phyloP scores from a whole-genome alignment of 2,797 vertebrate genomes.

The Coregonus ussuriensis region DNA sequence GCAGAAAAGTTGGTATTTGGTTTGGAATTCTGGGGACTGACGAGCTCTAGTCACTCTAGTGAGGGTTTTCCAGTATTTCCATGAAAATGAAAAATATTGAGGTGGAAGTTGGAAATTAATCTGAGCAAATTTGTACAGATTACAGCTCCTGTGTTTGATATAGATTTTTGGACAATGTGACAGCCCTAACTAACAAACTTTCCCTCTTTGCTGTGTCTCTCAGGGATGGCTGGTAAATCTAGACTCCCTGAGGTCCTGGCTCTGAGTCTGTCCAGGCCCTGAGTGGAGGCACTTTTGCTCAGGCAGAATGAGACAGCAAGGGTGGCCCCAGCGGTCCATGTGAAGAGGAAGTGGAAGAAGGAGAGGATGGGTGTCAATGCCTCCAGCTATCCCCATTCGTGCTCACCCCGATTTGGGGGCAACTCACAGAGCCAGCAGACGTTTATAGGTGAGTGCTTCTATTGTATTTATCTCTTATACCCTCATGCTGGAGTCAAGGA shows the following conservation, averaged over 20 bases:
- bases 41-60: background rate
- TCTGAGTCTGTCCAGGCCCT: constrained; percentile 4
- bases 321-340: constrained; percentile 37
- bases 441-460: constrained; percentile 86
- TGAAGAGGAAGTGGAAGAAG: constrained; percentile 48
- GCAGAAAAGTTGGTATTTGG: constrained; percentile 10
- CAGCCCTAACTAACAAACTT: background rate
- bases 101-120: background rate
- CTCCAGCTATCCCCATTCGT: constrained; percentile 98
- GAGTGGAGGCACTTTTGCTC: constrained; percentile 17
- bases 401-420: constrained; percentile 95
- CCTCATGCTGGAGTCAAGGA: background rate
- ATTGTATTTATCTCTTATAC: background rate
- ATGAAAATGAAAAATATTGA: background rate
- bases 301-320: constrained; percentile 46
- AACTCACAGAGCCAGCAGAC: constrained; percentile 94
- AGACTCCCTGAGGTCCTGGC: constrained; percentile 19
- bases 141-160: background rate
- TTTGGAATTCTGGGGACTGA: constrained; percentile 19
- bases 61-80: background rate
- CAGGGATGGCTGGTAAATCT: constrained; percentile 40
- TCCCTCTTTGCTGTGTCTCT: constrained; percentile 7
- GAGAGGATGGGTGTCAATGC: constrained; percentile 98
- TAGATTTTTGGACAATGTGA: background rate
- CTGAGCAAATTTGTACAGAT: background rate